These are phyloP conservation scores for Gonioctena quinquepunctata DNA, from an alignment of 1,140 invertebrate genomes.

Conservation along the genomic window DNA sequence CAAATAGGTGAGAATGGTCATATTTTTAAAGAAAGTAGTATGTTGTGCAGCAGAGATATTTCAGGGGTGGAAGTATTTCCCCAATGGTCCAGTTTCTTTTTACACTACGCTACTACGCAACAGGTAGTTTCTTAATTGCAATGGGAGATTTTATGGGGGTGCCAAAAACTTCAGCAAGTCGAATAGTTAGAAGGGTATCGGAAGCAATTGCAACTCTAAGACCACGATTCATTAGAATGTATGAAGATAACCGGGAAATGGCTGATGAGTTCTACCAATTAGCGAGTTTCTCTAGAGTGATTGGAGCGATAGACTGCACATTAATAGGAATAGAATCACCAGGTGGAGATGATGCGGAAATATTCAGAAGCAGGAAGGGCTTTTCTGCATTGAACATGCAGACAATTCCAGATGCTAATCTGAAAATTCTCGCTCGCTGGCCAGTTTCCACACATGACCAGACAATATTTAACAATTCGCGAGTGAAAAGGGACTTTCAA, in stretches of 20 bases:
- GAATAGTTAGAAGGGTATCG: background rate
- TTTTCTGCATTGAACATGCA: slow-evolving; percentile 53
- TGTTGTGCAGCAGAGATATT: too few species aligned
- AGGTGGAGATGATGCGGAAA: slow-evolving; percentile 42
- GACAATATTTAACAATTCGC: slow-evolving; percentile 51
- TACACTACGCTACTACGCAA: slow-evolving; percentile 27
- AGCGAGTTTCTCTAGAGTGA: slow-evolving; percentile 33
- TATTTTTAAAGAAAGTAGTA: too few species aligned
- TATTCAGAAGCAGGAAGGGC: slow-evolving; percentile 46
- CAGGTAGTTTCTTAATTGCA: slow-evolving; percentile 27
- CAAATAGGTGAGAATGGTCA: too few species aligned
- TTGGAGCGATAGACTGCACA: slow-evolving; percentile 26
- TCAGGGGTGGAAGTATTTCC: background rate
- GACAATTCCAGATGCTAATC: slow-evolving; percentile 39
- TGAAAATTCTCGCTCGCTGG: slow-evolving; percentile 48
- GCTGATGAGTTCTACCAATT: slow-evolving; percentile 37
- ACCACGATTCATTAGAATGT: too few species aligned
- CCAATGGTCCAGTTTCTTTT: background rate
- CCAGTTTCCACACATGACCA: slow-evolving; percentile 49
- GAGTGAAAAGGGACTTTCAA: too few species aligned
- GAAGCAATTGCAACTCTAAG: too few species aligned
- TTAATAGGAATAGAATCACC: slow-evolving; percentile 26
- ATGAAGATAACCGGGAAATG: slow-evolving; percentile 17
- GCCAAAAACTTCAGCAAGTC: slow-evolving; percentile 1
- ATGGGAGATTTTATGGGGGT: slow-evolving; percentile 29